These are phyloP conservation scores for Salpingus planirostris DNA, from an alignment of 2,888 invertebrate genomes.

Conservation along the genomic window DNA sequence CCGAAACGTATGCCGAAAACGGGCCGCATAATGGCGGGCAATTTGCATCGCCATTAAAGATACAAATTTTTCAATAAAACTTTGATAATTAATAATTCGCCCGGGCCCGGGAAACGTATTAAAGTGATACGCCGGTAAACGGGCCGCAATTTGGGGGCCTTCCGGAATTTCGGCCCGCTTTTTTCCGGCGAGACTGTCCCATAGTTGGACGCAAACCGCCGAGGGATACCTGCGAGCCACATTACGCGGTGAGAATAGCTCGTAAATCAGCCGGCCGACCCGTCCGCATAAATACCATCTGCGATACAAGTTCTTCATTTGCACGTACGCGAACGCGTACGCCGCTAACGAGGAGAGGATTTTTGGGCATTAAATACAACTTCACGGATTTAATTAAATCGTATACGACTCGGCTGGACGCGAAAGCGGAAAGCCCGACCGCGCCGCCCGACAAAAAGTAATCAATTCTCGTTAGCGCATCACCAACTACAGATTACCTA, in stretches of 20 bases:
- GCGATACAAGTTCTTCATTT: no score
- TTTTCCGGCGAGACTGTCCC: no score
- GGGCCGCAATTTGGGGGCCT: slow-evolving; percentile 7
- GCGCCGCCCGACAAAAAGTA: no score
- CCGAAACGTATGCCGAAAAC: slow-evolving; percentile 12
- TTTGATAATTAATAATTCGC: slow-evolving; percentile 13
- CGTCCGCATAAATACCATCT: no score
- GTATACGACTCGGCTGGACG: no score
- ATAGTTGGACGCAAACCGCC: slow-evolving; percentile 5
- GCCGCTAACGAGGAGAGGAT: no score
- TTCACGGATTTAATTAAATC: no score
- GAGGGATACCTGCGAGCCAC: slow-evolving; percentile 11
- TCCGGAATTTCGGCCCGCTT: neutral
- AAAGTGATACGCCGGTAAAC: slow-evolving; percentile 11
- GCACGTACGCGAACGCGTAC: no score
- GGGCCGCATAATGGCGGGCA: slow-evolving; percentile 9
- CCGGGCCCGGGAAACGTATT: slow-evolving; percentile 9
- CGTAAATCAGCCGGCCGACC: slow-evolving; percentile 15
- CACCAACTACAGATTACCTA: no score
- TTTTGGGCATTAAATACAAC: no score
- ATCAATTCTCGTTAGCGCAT: no score
- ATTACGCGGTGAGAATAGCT: slow-evolving; percentile 12
- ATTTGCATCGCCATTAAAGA: slow-evolving; percentile 13
- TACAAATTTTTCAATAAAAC: slow-evolving; percentile 15
- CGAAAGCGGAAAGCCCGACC: no score